Evolutionary conservation across 2,113 vertebrate genomes (phyloP), one percentile per base, ranked within the genome.

Genomic region (Meles meles): DNA sequence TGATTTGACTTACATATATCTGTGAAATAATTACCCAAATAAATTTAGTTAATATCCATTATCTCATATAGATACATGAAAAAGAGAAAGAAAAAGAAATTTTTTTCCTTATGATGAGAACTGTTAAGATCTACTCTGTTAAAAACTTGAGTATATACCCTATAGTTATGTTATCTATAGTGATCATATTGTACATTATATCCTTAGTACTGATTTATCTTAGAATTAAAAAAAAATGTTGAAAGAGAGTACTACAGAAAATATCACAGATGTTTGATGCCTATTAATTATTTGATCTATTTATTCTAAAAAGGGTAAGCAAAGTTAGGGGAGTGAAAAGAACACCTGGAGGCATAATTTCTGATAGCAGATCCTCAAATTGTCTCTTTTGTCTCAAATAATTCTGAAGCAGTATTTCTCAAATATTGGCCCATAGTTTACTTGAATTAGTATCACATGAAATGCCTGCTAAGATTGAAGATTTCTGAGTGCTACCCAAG

Each of bases 281-380:
- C n/a, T 88, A 47, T 74, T 89, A 72, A n/a, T 77, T 87, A 79
- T 74, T 94, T 89, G 13, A 49, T 81, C 94, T 6, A 52, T 57
- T 79, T 86, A 52, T 98, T 90, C 61, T 83, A 69, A 94, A 91
- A 97, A 91, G 55, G 31, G 27, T 76, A 34, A 65, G 37, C 69
- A 87, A 59, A 27, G 47, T 89, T 25, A 86, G 20, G 93, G 34
- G 10, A 77, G 65, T 77, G 44, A 29, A 71, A 80, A 79, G 59
- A 93, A 65, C 4, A 87, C 49, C 34, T 74, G 31, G 27, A 88
- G 49, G 25, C 37, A 59, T 31, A 94, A 57, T 52, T 96, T 92
- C 39, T 95, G 34, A 71, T 25, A 61, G 29, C 42, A 55, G 27
- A 49, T 61, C 29, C 23, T 83, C 76, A 90, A 29, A 81, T 67